A percentile compares a stretch with the other conserved stretches of the same genome.
phyloP scores from a whole-genome alignment of 2,888 invertebrate species.

The Cheilosia impressa region DNA sequence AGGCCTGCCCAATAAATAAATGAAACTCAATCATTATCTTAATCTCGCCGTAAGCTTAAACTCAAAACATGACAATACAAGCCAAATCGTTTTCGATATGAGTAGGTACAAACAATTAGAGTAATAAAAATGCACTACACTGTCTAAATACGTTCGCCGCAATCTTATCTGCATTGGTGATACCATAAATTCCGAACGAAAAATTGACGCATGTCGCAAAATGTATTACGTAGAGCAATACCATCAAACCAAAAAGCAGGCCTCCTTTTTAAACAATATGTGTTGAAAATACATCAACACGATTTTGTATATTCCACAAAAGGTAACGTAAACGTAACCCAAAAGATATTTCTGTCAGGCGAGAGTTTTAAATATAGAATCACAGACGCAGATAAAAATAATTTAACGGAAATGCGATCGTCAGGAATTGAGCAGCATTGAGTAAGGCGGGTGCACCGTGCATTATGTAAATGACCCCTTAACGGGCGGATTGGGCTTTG shows the following conservation, averaged over 20 bases:
- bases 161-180: constrained; percentile 28
- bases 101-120: too few relatives aligned
- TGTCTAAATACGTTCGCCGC: neutral
- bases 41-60: too few relatives aligned
- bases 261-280: neutral
- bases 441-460: constrained; percentile 6
- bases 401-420: constrained; percentile 34
- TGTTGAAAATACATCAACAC: too few relatives aligned
- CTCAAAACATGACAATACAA: too few relatives aligned
- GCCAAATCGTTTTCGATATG: too few relatives aligned
- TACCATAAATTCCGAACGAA: constrained; percentile 1
- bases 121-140: too few relatives aligned
- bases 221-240: neutral
- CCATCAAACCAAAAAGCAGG: neutral
- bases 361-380: constrained; percentile 31
- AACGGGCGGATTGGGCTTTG: neutral
- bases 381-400: constrained; percentile 21
- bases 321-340: neutral
- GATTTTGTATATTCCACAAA: neutral
- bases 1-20: too few relatives aligned
- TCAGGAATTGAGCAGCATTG: constrained; percentile 7
- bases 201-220: constrained; percentile 12
- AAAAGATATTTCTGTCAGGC: constrained; percentile 22
- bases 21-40: too few relatives aligned
- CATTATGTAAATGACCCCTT: constrained; percentile 9